phyloP scores from a whole-genome alignment of 2,797 vertebrate species.

The Knipowitschia caucasica region DNA sequence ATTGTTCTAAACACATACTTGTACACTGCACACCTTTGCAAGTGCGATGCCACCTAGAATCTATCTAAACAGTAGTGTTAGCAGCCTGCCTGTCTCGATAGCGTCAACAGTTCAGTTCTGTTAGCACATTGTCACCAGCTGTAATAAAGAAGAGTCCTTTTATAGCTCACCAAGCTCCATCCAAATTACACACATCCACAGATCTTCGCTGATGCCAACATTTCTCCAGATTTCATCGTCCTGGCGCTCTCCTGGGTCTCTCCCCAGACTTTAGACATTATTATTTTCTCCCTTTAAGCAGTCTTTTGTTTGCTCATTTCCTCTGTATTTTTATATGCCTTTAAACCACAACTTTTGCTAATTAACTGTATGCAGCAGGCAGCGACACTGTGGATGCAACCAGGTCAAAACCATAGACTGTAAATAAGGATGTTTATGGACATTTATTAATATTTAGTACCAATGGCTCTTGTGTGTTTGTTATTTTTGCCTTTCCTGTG shows the following conservation, averaged over 20 bases:
- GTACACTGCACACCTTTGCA: not conserved
- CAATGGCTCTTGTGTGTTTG: too few relatives aligned
- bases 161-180: slow-evolving; percentile 5
- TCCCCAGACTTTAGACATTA: slow-evolving; percentile 8
- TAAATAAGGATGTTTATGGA: not conserved
- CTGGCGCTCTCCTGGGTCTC: slow-evolving; percentile 9
- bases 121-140: slow-evolving; percentile 4
- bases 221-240: slow-evolving; percentile 2
- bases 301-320: slow-evolving; percentile 8
- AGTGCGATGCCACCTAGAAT: not conserved
- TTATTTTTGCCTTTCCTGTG: too few relatives aligned
- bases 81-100: not conserved
- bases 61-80: not conserved
- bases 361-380: not conserved
- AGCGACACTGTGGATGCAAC: not conserved
- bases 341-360: not conserved
- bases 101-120: not conserved
- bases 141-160: slow-evolving; percentile 26
- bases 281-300: slow-evolving; percentile 2
- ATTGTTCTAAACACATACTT: not conserved
- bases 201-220: slow-evolving; percentile 6
- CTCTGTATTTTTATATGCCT: slow-evolving; percentile 17
- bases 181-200: slow-evolving; percentile 9
- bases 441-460: too few relatives aligned
- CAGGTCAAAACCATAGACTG: not conserved